Evolutionary conservation across 2,888 invertebrate genomes (phyloP), one percentile per base, ranked within the genome.

Genomic region (Iselma pallidipennis): DNA sequence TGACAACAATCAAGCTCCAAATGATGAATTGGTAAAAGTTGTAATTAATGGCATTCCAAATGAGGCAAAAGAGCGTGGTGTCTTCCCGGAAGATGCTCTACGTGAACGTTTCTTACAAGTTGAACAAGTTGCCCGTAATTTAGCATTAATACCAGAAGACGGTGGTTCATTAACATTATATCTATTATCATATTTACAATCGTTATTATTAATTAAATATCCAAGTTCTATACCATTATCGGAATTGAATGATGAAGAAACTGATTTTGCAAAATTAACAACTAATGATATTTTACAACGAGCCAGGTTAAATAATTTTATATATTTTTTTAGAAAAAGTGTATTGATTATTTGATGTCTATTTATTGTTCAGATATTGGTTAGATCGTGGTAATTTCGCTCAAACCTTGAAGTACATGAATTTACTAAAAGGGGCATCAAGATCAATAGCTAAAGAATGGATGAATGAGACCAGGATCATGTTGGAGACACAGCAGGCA

Each of bases 241-340:
- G 23, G 94, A 94, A 78, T 81, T 94, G 37, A 85, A 89, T 51
- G 89, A 94, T 77, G 85, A 88, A 70, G 87, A 88, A 4, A 85
- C 89, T 55, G 91, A 95, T 78, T 88, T 91, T 71, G 84, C 86
- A 23, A 83, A 87, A 73, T 83, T 96, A 75, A 91, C 91, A 81
- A 95, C 96, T 1, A 95, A 92, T 78, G 94, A 95, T 71, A 89
- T 98, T 71, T 86, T 98, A 42, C 90, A 94, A 72, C 88, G 96
- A 76, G 96, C 97, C 14, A 91, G 91, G 94, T 93, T 59, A 21
- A 33, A 33, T 25, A 10, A 25, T 50, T 14, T 26, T 23, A 49
- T 26, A n/a, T n/a, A n/a, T n/a, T 57, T 54, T 10, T 6, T 29
- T 29, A 9, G 16, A 16, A 53, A 12, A 7, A 1, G 14, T 4